Evolutionary conservation across 2,113 vertebrate species (phyloP).

Genomic region (Menidia beryllina): DNA sequence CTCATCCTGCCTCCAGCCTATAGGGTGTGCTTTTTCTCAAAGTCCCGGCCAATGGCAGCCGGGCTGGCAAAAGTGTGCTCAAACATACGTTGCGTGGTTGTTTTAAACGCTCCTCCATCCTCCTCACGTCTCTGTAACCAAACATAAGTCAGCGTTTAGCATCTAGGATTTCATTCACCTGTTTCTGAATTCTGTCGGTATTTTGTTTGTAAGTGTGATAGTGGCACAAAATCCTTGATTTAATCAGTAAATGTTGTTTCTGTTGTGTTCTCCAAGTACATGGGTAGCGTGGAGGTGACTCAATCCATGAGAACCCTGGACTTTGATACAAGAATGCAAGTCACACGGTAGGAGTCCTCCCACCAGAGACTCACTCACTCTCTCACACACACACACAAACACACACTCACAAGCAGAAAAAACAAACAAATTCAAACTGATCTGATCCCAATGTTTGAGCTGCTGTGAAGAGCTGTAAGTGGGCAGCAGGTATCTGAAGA

Average conservation of each 20-base stretch:
- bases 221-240: background rate
- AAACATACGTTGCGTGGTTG: conserved; percentile 18
- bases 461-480: too few species aligned
- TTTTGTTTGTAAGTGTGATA: background rate
- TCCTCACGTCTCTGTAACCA: background rate
- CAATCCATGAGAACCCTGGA: conserved; percentile 94
- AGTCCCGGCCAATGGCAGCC: conserved; percentile 11
- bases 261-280: conserved; percentile 81
- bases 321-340: conserved; percentile 90
- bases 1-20: conserved; percentile 63
- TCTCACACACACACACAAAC: conserved; percentile 9
- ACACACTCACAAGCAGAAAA: background rate
- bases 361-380: background rate
- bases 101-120: background rate
- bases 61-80: background rate
- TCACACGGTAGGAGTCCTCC: conserved; percentile 87
- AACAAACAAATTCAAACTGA: conserved; percentile 3
- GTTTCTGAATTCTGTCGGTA: background rate
- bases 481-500: too few species aligned
- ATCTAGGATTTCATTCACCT: background rate
- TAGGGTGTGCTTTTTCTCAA: conserved; percentile 17
- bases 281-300: conserved; percentile 92
- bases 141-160: background rate
- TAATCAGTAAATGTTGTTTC: conserved; percentile 9
- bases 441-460: too few species aligned